phyloP scores from a whole-genome alignment of 2,797 vertebrate species.

The Novumbra hubbsi region DNA sequence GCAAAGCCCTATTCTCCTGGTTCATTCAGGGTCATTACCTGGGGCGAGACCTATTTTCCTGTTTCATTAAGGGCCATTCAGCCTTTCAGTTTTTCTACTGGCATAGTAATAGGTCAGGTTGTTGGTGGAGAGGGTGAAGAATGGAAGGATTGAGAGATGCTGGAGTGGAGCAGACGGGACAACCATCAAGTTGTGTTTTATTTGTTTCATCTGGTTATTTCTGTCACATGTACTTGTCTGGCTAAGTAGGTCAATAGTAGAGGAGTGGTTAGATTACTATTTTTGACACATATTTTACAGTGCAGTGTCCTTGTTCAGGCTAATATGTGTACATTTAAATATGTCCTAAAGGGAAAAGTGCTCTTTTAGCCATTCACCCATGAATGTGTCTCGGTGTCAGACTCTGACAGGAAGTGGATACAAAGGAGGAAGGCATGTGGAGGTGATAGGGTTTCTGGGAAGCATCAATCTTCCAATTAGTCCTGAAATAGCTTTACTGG shows the following conservation, averaged over 20 bases:
- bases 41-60: too few relatives aligned
- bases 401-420: conserved; percentile 64
- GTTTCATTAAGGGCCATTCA: conserved; percentile 45
- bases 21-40: conserved; percentile 54
- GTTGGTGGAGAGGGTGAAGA: conserved; percentile 23
- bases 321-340: neutral
- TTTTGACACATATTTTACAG: neutral
- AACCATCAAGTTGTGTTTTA: neutral
- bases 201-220: neutral
- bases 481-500: conserved; percentile 69
- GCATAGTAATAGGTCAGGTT: conserved; percentile 24
- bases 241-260: neutral
- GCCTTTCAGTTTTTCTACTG: conserved; percentile 43
- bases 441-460: conserved; percentile 73
- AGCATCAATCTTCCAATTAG: conserved; percentile 77
- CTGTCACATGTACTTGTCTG: neutral
- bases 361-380: conserved; percentile 35
- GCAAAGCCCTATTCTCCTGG: too few relatives aligned
- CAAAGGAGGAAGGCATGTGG: conserved; percentile 67
- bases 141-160: conserved; percentile 34
- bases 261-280: neutral
- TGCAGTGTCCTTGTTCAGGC: conserved; percentile 2
- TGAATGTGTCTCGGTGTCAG: conserved; percentile 66
- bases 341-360: conserved; percentile 1
- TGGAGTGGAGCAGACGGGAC: conserved; percentile 18